Base-by-base conservation (phyloP, 2,888 invertebrate genomes). In the Orchesella flavescens region DNA sequence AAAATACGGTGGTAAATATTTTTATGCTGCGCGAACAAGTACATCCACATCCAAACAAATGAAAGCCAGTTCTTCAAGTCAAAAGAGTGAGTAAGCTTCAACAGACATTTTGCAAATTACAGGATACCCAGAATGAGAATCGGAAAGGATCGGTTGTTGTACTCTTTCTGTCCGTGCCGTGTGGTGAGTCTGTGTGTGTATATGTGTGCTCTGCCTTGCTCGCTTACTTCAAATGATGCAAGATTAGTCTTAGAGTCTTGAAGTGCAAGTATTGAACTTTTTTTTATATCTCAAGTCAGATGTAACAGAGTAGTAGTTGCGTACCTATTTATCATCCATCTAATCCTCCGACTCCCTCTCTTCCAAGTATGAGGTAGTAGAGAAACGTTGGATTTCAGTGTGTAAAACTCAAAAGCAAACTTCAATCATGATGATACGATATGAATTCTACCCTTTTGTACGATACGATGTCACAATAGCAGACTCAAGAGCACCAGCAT, bases 131-230 rank as follows among this genome's bases (percentile, higher is more conserved):
- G 69, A 74, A 81, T 81, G 81, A 23, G 81, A 81, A 81, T 81
- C 74, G 81, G 81, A 81, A 81, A 81, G 66, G 74, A 81, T 81
- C 81, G 81, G 81, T 81, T 74, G 74, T 81, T 81, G 81, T 81
- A 74, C 81, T 75, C 63, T 73, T 17, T 23, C 21, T 24, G 24
- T 34, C 7, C 57, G 57, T 59, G 21, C 46, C n/a, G 2, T 15
- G 46, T 61, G 17, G 34, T 34, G 34, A 34, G 34, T n/a, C n/a
- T n/a, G n/a, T n/a, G n/a, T n/a, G n/a, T n/a, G n/a, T n/a, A n/a
- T n/a, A n/a, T n/a, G n/a, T 21, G 23, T 72, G 72, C 44, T 46
- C 69, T 57, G 57, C 43, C 17, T 2, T 19, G 10, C 57, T 74
- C 61, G 43, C 34, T 59, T 57, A 19, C 9, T n/a, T n/a, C 61